phyloP scores from a whole-genome alignment of 2,113 vertebrate genomes.

The Bos javanicus region DNA sequence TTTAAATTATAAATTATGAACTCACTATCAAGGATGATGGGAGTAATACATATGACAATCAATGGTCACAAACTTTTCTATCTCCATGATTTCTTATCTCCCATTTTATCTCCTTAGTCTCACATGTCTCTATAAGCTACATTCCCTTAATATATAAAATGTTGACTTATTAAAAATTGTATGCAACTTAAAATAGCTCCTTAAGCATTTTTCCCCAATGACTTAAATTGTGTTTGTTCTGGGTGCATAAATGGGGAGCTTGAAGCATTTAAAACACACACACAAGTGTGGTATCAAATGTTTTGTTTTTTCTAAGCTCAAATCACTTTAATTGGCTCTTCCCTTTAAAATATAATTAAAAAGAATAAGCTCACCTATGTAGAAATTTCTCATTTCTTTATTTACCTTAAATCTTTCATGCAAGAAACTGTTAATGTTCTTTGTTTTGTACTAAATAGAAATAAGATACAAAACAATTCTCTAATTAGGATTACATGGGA shows the following conservation, averaged over 20 bases:
- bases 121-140: not conserved
- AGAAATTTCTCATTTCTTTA: constrained; percentile 58
- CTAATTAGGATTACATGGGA: constrained; percentile 48
- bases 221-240: constrained; percentile 62
- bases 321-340: constrained; percentile 36
- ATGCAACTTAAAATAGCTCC: constrained; percentile 20
- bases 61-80: not conserved
- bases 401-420: constrained; percentile 56
- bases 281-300: not conserved
- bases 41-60: not conserved
- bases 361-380: constrained; percentile 23
- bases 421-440: constrained; percentile 43
- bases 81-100: not conserved
- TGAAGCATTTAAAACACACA: constrained; percentile 26
- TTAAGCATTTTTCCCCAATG: not conserved
- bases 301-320: constrained; percentile 43
- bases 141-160: not conserved
- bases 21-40: not conserved
- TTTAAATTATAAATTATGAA: not conserved
- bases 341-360: constrained; percentile 56
- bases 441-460: constrained; percentile 36
- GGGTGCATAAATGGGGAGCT: constrained; percentile 12
- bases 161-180: constrained; percentile 33
- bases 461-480: constrained; percentile 39
- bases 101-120: not conserved